These are phyloP conservation scores for Halictus ligatus DNA, from an alignment of 2,888 invertebrate genomes.

Conservation along the genomic window DNA sequence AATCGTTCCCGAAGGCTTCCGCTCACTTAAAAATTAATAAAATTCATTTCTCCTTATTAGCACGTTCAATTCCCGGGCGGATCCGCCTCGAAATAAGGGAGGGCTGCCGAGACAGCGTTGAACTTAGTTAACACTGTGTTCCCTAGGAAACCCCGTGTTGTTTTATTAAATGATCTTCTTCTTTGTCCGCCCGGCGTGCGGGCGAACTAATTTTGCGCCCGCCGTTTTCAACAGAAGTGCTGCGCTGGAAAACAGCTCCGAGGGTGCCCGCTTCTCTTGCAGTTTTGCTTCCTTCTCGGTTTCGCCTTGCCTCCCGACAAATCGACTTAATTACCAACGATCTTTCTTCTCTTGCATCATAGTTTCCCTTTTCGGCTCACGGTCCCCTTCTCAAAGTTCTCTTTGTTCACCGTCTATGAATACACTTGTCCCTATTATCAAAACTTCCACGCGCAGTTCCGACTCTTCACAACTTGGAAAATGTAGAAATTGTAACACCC, in stretches of 20 bases:
- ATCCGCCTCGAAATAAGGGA: neutral
- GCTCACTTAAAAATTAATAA: neutral
- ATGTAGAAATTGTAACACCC: neutral
- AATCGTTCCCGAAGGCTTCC: neutral
- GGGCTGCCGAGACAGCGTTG: conserved; percentile 9
- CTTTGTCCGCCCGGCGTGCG: neutral
- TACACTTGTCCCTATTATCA: neutral
- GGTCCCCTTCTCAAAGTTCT: neutral
- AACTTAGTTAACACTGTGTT: conserved; percentile 25
- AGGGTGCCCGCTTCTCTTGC: neutral
- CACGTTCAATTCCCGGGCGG: neutral
- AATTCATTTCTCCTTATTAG: neutral
- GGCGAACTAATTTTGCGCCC: conserved; percentile 19
- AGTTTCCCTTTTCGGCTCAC: neutral
- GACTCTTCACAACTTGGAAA: neutral
- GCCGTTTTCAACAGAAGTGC: conserved; percentile 1
- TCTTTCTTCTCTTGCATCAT: neutral
- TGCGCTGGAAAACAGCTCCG: neutral
- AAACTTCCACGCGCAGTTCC: neutral
- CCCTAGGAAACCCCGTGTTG: conserved; percentile 1
- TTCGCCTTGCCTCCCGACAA: neutral
- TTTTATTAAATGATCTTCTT: conserved; percentile 29
- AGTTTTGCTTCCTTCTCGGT: neutral
- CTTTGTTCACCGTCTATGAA: neutral
- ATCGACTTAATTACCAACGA: conserved; percentile 4